Evolutionary conservation across 2,113 vertebrate species (phyloP), one percentile per base, ranked within the genome.

Genomic region (Camelus dromedarius): DNA sequence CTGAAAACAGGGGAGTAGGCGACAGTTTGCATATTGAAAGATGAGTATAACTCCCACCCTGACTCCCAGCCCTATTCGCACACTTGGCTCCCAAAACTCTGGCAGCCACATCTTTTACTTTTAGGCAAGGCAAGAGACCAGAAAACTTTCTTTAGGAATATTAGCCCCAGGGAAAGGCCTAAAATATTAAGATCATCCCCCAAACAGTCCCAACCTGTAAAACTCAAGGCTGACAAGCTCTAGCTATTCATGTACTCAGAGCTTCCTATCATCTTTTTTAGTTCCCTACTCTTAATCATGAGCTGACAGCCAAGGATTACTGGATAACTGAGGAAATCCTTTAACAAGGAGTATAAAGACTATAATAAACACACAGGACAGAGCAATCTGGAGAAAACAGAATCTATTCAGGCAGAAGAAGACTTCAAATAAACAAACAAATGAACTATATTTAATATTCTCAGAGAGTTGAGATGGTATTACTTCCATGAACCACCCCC

Each of bases 121-220:
- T 60, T 89, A 85, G 73, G 66, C 60, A 87, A 91, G 72, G n/a
- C 35, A 94, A 81, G 35, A 93, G 60, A 70, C 38, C 30, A 35
- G 70, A 81, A 91, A 89, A 85, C 66, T 64, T 66, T 87, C 66
- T 69, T 80, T 58, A 96, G 83, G 48, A 84, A 80, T 70, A 28
- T 60, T 30, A 85, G 72, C 6, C 52, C 32, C 66, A 54, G 77
- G 84, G 7, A 67, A 73, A 82, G n/a, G 67, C 30, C 28, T 46
- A 80, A 81, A 93, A 85, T 62, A 66, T 60, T 80, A 96, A 66
- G 4, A 50, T 73, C 64, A 56, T 58, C 12, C 50, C n/a, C 38
- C 2, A 93, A 80, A 38, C 24, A 56, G 14, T 56, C 28, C 81
- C n/a, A 58, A 18, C 4, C 14, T 90, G 14, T 66, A 70, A 83